Base-by-base conservation (phyloP, 1,140 invertebrate species). In the Latrodectus geometricus region DNA sequence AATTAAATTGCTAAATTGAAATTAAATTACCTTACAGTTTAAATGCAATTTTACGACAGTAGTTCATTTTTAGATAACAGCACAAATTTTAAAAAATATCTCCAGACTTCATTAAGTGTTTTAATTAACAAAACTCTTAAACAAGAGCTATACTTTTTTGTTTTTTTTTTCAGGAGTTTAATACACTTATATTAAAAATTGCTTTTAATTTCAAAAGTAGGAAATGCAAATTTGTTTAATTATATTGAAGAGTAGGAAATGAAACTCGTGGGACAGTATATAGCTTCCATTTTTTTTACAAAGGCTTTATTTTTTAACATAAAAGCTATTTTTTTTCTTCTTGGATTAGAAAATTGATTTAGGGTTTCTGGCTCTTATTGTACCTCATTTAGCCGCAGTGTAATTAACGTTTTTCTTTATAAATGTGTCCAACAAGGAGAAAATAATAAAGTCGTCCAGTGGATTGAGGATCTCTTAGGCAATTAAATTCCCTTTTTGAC, bases 401-500 rank as follows among this genome's bases (percentile, higher is more conserved):
- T 78, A 69, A 78, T 86, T 86, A 86, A 74, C 74, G 83, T 48
- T 23, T 68, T 77, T 86, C 76, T 86, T 86, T 68, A 50, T 66
- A n/a, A 23, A 35, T 74, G 11, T 11, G 15, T 65, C 21, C 66
- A 17, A 35, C 52, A 72, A 86, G 68, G 74, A 78, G 83, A 86
- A 86, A 86, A 86, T 86, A 50, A 86, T 86, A 50, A 20, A 68
- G 74, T 54, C 75, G 21, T 48, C 21, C n/a, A 49, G 83, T 49
- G 83, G 54, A 11, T 35, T 20, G 4, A 11, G 21, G 14, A 49
- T 86, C 83, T 86, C 83, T 54, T 17, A 86, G 83, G 83, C 83
- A 86, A 86, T 86, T 86, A 86, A 86, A 86, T 78, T 77, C 83
- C 83, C 52, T 86, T 86, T 86, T 49, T 49, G 61, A 9, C 50